Conservation (phyloP, 2,113 vertebrate genomes). For the Ploceus nigricollis region DNA sequence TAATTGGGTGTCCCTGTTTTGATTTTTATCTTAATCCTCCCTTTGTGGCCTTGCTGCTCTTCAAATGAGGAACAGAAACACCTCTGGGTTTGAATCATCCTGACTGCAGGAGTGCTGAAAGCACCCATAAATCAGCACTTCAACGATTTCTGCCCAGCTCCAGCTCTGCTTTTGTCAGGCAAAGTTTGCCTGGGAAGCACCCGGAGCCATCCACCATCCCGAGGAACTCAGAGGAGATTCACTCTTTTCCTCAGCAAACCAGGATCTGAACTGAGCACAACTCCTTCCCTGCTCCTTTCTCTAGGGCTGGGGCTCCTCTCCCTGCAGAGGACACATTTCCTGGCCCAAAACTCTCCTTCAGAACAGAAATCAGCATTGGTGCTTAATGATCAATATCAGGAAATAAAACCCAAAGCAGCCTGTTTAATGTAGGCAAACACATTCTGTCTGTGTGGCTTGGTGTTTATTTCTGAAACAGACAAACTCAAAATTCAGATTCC, state of each 20-base stretch:
- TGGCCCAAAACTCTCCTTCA: not conserved
- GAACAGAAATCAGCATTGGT: not conserved
- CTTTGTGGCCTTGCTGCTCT: not conserved
- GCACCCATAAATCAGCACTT: not conserved
- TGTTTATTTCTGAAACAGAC: not conserved
- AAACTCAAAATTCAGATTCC: not conserved
- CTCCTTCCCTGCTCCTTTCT: not conserved
- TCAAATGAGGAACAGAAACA: accelerated
- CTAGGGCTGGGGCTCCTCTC: not conserved
- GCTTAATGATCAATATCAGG: not conserved
- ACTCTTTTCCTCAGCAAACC: not conserved
- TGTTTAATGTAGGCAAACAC: not conserved
- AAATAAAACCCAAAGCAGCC: not conserved
- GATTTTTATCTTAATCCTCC: not conserved
- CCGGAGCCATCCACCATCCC: not conserved
- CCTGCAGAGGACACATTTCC: not conserved
- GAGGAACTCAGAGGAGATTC: not conserved
- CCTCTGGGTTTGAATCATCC: not conserved
- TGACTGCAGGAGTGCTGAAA: not conserved
- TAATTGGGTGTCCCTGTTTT: not conserved
- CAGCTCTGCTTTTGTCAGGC: not conserved
- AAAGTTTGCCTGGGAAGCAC: not conserved
- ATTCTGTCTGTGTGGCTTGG: not conserved
- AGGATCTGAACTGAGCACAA: not conserved
- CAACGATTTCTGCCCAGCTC: not conserved